Base-by-base conservation (phyloP, 2,888 invertebrate species). In the Xestia ashworthii region DNA sequence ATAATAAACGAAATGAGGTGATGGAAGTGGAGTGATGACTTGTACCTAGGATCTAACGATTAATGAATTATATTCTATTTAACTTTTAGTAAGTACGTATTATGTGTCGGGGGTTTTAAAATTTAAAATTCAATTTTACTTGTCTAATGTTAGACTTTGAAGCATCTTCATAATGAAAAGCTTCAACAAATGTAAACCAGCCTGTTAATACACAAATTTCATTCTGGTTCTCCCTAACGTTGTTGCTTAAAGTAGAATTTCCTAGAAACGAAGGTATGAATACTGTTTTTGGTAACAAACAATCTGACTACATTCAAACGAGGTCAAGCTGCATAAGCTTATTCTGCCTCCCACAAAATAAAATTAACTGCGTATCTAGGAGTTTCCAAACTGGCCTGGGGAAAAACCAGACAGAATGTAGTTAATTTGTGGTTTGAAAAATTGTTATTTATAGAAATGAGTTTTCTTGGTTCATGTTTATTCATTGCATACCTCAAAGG, bases 261-360 rank as follows among this genome's bases (percentile, higher is more conserved):
- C 50, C 19, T 22, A n/a, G n/a, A 50, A 50, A 38, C n/a, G 12
- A 66, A 41, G 4, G 6, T 0, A 38, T 66, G 38, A 22, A 25
- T 67, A 50, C 22, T 44, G 25, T 67, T 53, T 73, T 68, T 73
- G 32, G 53, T 73, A 55, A 16, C 16, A 53, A 69, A 55, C 69
- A 73, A 44, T 12, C 53, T 32, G 73, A 44, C 12, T 55, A 55
- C 4, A 32, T 32, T 6, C 16, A 55, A 73, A 68, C 25, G 53
- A 73, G 73, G 44, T 69, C n/a, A 55, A 32, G 1, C 50, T 67
- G 67, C 12, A 25, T 22, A 53, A 22, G 55, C 32, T 55, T 11
- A 55, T 44, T 25, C 25, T 2, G 25, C 22, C 44, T 22, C 16
- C 32, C 32, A 32, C 68, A 22, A 72, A 41, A 67, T 19, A 68